Percentiles rank a stretch among this genome's conserved stretches.
phyloP scores from a whole-genome alignment of 2,113 vertebrate genomes.

The Neomonachus schauinslandi region DNA sequence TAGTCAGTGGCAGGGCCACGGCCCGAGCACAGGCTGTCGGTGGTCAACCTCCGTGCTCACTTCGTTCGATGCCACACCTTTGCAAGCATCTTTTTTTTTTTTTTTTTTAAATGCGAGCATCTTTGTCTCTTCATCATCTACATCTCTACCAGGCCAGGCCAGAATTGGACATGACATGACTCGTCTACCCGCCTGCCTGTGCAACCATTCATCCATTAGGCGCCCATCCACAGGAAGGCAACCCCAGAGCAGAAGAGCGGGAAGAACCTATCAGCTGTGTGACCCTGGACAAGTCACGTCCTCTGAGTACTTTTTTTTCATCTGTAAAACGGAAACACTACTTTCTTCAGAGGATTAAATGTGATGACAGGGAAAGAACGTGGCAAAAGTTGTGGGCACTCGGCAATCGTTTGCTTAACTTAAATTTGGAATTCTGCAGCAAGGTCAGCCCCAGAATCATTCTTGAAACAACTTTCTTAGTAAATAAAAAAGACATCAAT shows the following conservation, averaged over 20 bases:
- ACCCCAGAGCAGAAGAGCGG: not conserved
- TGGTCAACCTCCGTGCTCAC: not conserved
- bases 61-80: fast-evolving
- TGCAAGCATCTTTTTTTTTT: no score
- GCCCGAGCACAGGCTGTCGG: not conserved
- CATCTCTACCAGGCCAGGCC: not conserved
- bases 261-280: not conserved
- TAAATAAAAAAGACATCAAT: constrained; percentile 1
- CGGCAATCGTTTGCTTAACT: not conserved
- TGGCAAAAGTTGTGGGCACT: not conserved
- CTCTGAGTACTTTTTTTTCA: not conserved
- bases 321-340: not conserved
- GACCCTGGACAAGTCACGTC: not conserved
- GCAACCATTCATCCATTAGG: not conserved
- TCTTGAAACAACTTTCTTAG: not conserved
- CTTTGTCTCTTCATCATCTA: not conserved
- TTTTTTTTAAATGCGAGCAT: no score
- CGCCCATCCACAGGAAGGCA: no score
- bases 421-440: not conserved
- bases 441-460: not conserved
- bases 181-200: no score
- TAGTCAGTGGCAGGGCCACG: not conserved
- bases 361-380: not conserved
- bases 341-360: not conserved
- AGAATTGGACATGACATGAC: not conserved